Evolutionary conservation across 2,888 invertebrate species (phyloP).

Genomic region (Orthonychiurus folsomi): DNA sequence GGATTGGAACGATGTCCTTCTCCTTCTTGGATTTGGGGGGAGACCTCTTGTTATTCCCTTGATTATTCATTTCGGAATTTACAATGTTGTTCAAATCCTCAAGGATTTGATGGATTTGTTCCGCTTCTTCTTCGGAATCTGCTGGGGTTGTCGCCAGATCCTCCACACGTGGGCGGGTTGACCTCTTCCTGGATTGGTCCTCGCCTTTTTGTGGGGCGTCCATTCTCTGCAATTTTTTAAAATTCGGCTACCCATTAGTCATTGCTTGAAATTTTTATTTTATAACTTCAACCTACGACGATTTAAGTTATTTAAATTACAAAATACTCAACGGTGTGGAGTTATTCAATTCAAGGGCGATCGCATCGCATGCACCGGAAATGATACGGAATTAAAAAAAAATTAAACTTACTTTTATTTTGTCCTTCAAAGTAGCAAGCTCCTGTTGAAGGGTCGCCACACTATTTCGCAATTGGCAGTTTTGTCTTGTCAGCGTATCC

Average conservation of each 20-base stretch:
- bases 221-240: conserved; percentile 26
- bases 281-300: neutral
- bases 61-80: conserved; percentile 35
- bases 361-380: too few relatives aligned
- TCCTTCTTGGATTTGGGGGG: conserved; percentile 19
- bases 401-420: conserved; percentile 34
- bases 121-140: conserved; percentile 39
- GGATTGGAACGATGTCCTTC: conserved; percentile 34
- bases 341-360: too few relatives aligned
- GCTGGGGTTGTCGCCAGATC: conserved; percentile 32
- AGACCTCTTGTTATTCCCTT: conserved; percentile 13
- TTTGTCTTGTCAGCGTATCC: conserved; percentile 38
- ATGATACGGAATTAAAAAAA: too few relatives aligned
- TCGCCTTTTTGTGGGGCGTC: conserved; percentile 27
- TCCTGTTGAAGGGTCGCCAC: conserved; percentile 40
- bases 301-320: neutral
- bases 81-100: conserved; percentile 39
- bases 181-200: conserved; percentile 16
- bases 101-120: conserved; percentile 39
- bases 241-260: neutral
- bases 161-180: conserved; percentile 14
- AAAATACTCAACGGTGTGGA: too few relatives aligned
- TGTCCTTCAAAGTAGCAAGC: conserved; percentile 39
- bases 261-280: conserved; percentile 1
- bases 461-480: conserved; percentile 37